phyloP scores from a whole-genome alignment of 1,140 invertebrate genomes.

The Luehdorfia chinensis region DNA sequence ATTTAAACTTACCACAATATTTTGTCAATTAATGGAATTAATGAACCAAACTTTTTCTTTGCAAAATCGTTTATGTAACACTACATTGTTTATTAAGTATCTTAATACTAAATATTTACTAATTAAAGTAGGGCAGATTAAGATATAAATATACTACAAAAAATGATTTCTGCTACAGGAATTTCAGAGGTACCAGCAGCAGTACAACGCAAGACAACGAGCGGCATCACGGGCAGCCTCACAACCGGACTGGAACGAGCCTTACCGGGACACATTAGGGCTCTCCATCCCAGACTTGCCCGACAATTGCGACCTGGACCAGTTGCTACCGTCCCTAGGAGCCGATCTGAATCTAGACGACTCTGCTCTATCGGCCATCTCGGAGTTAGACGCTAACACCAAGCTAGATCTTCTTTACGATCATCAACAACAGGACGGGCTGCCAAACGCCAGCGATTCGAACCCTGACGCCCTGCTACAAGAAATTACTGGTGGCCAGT shows the following conservation, averaged over 20 bases:
- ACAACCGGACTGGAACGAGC: slow-evolving; percentile 59
- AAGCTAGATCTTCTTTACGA: slow-evolving; percentile 64
- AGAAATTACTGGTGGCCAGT: slow-evolving; percentile 53
- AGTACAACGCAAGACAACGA: slow-evolving; percentile 79
- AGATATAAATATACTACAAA: too few species aligned
- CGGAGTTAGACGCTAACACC: slow-evolving; percentile 73
- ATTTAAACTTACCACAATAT: too few species aligned
- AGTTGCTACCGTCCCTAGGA: slow-evolving; percentile 79
- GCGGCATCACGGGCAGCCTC: slow-evolving; percentile 54
- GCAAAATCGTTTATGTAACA: too few species aligned
- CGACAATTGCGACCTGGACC: slow-evolving; percentile 78
- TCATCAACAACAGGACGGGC: slow-evolving; percentile 29
- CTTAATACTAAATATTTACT: too few species aligned
- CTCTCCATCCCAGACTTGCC: slow-evolving; percentile 56
- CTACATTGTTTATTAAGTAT: too few species aligned
- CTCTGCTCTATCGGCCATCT: slow-evolving; percentile 56
- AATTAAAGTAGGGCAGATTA: too few species aligned
- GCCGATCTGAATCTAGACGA: slow-evolving; percentile 76
- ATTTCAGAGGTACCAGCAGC: slow-evolving; percentile 79
- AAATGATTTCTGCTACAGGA: slow-evolving; percentile 53
- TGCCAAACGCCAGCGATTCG: slow-evolving; percentile 28
- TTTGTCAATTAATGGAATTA: too few species aligned
- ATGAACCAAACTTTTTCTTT: too few species aligned
- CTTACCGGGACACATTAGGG: slow-evolving; percentile 59
- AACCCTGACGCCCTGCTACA: slow-evolving; percentile 52